A percentile compares a stretch with the other conserved stretches of the same genome.
Evolutionary conservation across 2,113 vertebrate genomes (phyloP).

Genomic region (Dasyornis broadbenti): DNA sequence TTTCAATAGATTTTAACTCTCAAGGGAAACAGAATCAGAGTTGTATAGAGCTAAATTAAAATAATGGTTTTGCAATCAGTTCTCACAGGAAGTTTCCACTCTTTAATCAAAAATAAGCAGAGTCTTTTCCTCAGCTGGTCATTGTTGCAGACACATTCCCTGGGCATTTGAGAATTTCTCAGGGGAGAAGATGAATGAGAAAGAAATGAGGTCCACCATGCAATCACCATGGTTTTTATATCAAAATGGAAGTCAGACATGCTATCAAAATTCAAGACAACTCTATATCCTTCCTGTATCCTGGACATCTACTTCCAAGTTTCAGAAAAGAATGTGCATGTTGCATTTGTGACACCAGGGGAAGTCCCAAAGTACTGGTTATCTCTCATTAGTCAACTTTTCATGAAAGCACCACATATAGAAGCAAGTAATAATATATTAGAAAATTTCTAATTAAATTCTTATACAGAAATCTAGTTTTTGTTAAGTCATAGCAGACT

Average conservation of each 20-base stretch:
- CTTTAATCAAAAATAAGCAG: constrained; percentile 10
- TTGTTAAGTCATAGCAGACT: background rate
- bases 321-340: background rate
- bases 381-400: background rate
- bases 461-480: background rate
- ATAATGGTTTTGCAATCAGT: constrained; percentile 12
- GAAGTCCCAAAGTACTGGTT: background rate
- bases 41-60: constrained; percentile 44
- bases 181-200: background rate
- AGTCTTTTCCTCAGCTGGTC: constrained; percentile 33
- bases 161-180: constrained; percentile 2
- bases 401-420: background rate
- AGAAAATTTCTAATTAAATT: background rate
- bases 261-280: background rate
- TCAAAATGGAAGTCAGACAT: constrained; percentile 1
- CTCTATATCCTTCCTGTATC: constrained; percentile 35
- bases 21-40: background rate
- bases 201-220: background rate
- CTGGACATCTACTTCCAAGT: background rate
- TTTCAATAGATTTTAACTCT: constrained; percentile 48
- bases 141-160: constrained; percentile 37
- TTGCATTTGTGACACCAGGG: background rate
- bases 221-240: background rate
- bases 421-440: background rate
- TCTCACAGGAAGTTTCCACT: constrained; percentile 39